A percentile compares a stretch with the other conserved stretches of the same genome.
These are phyloP conservation scores for Sminthurinus signatus DNA, from an alignment of 1,140 invertebrate genomes.

Conservation along the genomic window DNA sequence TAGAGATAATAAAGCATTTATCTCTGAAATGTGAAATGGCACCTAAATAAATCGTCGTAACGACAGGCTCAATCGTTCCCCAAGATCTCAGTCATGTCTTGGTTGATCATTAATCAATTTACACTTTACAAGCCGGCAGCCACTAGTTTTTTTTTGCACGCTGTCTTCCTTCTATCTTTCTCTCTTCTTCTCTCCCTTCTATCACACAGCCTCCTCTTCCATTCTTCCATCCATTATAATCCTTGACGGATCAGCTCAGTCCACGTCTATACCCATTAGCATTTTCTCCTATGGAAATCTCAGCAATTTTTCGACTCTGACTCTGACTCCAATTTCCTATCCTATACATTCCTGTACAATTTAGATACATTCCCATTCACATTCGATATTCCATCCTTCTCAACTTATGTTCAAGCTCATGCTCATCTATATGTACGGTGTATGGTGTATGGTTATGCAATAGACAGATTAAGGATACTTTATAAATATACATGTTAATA, in stretches of 20 bases:
- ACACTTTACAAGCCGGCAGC: constrained; percentile 27
- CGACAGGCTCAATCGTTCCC: constrained; percentile 23
- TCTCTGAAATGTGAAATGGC: constrained; percentile 30
- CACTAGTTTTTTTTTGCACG: constrained; percentile 13
- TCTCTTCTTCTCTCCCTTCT: too few relatives aligned
- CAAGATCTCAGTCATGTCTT: constrained; percentile 24
- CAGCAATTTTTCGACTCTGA: too few relatives aligned
- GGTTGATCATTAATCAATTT: constrained; percentile 30
- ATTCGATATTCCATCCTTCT: too few relatives aligned
- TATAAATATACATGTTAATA: too few relatives aligned
- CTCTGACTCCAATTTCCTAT: too few relatives aligned
- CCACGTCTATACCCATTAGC: constrained; percentile 6
- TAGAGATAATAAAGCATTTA: constrained; percentile 24
- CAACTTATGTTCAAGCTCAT: too few relatives aligned
- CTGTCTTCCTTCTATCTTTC: background rate
- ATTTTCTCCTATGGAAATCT: background rate
- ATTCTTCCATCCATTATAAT: background rate
- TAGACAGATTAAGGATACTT: too few relatives aligned
- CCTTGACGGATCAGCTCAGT: background rate
- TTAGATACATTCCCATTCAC: too few relatives aligned
- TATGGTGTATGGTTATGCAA: too few relatives aligned
- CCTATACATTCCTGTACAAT: too few relatives aligned
- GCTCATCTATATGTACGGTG: too few relatives aligned
- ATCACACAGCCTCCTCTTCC: background rate
- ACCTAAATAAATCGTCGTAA: constrained; percentile 30